Base-by-base conservation (phyloP, 2,797 vertebrate genomes). In the Enteromius radiatus region DNA sequence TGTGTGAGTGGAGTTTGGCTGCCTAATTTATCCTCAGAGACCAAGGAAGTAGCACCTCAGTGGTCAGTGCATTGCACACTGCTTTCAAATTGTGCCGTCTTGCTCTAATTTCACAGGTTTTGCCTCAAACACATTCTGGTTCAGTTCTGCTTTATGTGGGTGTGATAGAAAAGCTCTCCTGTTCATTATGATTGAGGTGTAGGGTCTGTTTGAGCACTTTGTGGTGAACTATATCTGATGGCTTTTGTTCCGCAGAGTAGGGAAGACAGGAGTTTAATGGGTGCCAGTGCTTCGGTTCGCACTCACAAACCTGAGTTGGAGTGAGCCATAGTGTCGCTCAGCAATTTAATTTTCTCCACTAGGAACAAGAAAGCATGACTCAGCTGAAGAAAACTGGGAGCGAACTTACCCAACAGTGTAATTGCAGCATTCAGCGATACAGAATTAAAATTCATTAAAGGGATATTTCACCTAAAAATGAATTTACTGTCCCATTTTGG, bases 211-310 rank as follows among this genome's bases (percentile, higher is more conserved):
- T 56, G 23, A 43, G 23, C 26, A 31, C 71, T 80, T 43, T 69
- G n/a, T 56, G 10, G 3, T 15, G 3, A 49, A 31, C 49, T 38
- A 23, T 21, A 68, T 79, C 8, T 12, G 11, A 75, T 81, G 31
- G 28, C 33, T 79, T 78, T 76, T 74, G 68, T 43, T 64, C 33
- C 76, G 23, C 84, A 86, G 71, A 33, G 38, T 38, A 33, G 38
- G 14, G 21, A 41, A 64, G 59, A 52, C 81, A 73, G 88, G 87
- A 85, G 61, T 81, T 88, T 86, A 81, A 74, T 87, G 89, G 88
- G 76, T 91, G 87, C 88, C 85, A 85, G 74, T 14, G 85, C 87
- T 85, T 89, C 88, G 89, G 85, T 88, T 91, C 88, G 77, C 84
- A 76, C 45, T 63, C 70, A 84, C 68, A 90, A 89, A 92, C 86